phyloP scores from a whole-genome alignment of 1,140 invertebrate species.

The Leptinotarsa texana region DNA sequence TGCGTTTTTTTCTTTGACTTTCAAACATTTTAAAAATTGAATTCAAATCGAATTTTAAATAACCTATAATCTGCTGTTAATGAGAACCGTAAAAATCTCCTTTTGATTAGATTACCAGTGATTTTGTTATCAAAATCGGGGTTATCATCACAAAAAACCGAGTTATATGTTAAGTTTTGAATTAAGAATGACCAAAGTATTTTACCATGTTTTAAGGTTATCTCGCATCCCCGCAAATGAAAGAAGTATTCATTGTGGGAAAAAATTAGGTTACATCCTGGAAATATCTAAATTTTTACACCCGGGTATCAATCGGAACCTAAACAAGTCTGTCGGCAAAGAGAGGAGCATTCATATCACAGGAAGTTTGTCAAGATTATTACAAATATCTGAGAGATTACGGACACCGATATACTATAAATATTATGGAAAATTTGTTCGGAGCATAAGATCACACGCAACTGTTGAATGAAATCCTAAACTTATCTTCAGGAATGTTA shows the following conservation, averaged over 20 bases:
- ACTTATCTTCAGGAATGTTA: not conserved
- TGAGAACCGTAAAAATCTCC: too few relatives aligned
- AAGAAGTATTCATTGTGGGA: conserved; percentile 4
- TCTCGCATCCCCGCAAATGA: not conserved
- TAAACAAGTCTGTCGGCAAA: conserved; percentile 20
- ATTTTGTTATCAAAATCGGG: too few relatives aligned
- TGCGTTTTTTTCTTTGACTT: too few relatives aligned
- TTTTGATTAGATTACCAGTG: too few relatives aligned
- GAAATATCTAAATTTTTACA: conserved; percentile 12
- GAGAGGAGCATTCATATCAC: conserved; percentile 22
- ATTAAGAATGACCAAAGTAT: not conserved
- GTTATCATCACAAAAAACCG: not conserved
- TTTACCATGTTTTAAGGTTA: not conserved
- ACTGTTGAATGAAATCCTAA: not conserved
- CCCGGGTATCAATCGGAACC: conserved; percentile 24
- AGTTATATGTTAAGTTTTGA: not conserved
- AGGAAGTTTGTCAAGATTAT: conserved; percentile 30
- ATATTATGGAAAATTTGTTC: conserved; percentile 4
- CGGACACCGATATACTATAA: conserved; percentile 14
- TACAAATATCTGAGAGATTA: conserved; percentile 27
- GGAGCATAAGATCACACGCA: not conserved
- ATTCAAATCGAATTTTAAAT: too few relatives aligned
- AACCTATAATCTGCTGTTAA: too few relatives aligned
- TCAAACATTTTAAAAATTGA: too few relatives aligned
- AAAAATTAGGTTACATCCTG: conserved; percentile 15